phyloP scores from a whole-genome alignment of 2,888 invertebrate genomes.

The Drosophila subquinaria region DNA sequence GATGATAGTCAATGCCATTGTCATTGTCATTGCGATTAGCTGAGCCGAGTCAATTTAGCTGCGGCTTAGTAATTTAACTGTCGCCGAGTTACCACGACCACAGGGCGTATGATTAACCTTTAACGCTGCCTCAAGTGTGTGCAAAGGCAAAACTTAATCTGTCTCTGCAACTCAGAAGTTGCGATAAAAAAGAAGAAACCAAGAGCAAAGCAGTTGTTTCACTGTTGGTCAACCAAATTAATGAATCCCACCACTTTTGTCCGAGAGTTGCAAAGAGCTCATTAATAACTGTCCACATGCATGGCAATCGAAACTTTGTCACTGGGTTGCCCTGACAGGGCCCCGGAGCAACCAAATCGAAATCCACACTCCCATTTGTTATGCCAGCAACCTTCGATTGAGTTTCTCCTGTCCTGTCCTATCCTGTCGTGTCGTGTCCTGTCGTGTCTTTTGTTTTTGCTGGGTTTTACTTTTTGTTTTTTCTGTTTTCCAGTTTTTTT shows the following conservation, averaged over 20 bases:
- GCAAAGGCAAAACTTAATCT: constrained; percentile 36
- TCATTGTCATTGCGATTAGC: constrained; percentile 53
- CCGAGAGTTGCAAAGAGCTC: constrained; percentile 42
- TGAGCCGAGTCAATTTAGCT: constrained; percentile 67
- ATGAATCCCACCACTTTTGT: constrained; percentile 65
- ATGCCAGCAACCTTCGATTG: constrained; percentile 63
- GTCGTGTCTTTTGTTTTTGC: constrained; percentile 13
- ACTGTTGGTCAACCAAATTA: constrained; percentile 57
- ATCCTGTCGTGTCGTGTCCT: constrained; percentile 18
- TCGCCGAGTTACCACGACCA: constrained; percentile 57
- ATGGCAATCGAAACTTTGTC: constrained; percentile 42
- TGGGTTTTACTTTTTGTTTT: constrained; percentile 9
- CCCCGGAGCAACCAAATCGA: constrained; percentile 22
- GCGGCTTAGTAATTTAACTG: constrained; percentile 74
- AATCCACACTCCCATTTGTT: constrained; percentile 65
- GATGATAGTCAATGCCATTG: constrained; percentile 28
- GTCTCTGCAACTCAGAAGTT: constrained; percentile 12
- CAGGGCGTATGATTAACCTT: constrained; percentile 74
- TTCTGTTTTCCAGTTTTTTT: constrained; percentile 8
- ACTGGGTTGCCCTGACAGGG: constrained; percentile 3
- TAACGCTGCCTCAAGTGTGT: constrained; percentile 56
- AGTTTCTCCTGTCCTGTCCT: constrained; percentile 38
- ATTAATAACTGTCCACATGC: constrained; percentile 81
- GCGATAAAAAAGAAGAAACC: constrained; percentile 17
- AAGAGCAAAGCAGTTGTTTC: constrained; percentile 15